Conservation (phyloP, 2,113 vertebrate genomes). For the Neodontobutis hainanensis region DNA sequence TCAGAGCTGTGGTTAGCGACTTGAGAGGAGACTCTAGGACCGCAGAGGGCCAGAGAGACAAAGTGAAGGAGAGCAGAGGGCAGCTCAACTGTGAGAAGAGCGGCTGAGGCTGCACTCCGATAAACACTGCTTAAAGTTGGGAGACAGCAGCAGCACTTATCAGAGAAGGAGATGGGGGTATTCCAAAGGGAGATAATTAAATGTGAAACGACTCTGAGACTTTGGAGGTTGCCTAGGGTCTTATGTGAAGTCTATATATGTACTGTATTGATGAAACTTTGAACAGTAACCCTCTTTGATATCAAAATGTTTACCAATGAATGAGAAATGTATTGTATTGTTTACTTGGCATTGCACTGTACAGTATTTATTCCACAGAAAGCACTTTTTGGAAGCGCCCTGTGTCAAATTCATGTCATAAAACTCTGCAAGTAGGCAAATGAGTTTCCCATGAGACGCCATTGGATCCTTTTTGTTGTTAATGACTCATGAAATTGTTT, state of each 20-base stretch:
- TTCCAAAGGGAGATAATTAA: conserved; percentile 66
- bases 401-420: conserved; percentile 56
- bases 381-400: conserved; percentile 58
- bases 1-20: conserved; percentile 68
- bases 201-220: conserved; percentile 56
- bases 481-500: conserved; percentile 68
- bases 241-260: conserved; percentile 68
- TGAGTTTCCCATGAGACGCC: conserved; percentile 37
- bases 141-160: conserved; percentile 32
- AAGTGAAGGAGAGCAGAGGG: conserved; percentile 68
- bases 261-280: conserved; percentile 71
- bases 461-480: conserved; percentile 47
- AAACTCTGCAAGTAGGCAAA: conserved; percentile 44
- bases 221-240: conserved; percentile 42
- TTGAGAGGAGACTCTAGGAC: conserved; percentile 63
- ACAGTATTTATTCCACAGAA: conserved; percentile 63
- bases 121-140: conserved; percentile 42
- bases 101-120: conserved; percentile 44
- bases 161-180: conserved; percentile 33
- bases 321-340: conserved; percentile 75
- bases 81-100: conserved; percentile 72
- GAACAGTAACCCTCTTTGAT: conserved; percentile 68
- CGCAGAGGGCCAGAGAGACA: conserved; percentile 59
- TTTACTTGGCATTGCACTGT: conserved; percentile 74
- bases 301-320: conserved; percentile 73